These are phyloP conservation scores for Mechanitis messenoides DNA, from an alignment of 2,888 invertebrate genomes.

Conservation along the genomic window DNA sequence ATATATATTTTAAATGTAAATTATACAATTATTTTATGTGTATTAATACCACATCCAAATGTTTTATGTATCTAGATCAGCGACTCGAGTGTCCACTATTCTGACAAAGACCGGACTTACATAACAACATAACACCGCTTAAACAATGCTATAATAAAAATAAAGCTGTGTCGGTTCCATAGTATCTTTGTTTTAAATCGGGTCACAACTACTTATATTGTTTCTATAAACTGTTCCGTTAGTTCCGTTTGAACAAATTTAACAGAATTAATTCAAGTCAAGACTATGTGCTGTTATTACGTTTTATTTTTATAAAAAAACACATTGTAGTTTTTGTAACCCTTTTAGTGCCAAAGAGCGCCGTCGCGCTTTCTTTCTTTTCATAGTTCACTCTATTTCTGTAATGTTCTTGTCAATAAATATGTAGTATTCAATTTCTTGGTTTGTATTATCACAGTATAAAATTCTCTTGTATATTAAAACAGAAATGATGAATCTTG, in stretches of 20 bases:
- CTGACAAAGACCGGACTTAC: slow-evolving; percentile 26
- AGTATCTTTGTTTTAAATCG: slow-evolving; percentile 16
- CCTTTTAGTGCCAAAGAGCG: no score
- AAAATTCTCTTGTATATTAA: no score
- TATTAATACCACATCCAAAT: slow-evolving; percentile 1
- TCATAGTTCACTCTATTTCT: no score
- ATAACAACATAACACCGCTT: slow-evolving; percentile 14
- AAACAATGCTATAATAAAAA: slow-evolving; percentile 25
- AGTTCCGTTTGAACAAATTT: not conserved
- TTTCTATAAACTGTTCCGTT: slow-evolving; percentile 12
- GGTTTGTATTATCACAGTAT: no score
- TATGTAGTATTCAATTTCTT: no score
- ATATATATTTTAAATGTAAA: no score
- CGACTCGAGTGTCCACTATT: slow-evolving; percentile 18
- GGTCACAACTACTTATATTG: slow-evolving; percentile 18
- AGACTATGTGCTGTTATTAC: not conserved
- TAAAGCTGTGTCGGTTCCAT: slow-evolving; percentile 12
- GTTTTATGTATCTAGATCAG: slow-evolving; percentile 17
- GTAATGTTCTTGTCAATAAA: no score
- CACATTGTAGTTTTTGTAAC: no score
- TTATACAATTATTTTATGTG: no score
- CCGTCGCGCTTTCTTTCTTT: no score
- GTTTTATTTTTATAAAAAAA: no score
- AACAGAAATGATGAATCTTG: no score
- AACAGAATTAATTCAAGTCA: not conserved